Base-by-base conservation (phyloP, 1,140 invertebrate species). In the Hetaerina americana region DNA sequence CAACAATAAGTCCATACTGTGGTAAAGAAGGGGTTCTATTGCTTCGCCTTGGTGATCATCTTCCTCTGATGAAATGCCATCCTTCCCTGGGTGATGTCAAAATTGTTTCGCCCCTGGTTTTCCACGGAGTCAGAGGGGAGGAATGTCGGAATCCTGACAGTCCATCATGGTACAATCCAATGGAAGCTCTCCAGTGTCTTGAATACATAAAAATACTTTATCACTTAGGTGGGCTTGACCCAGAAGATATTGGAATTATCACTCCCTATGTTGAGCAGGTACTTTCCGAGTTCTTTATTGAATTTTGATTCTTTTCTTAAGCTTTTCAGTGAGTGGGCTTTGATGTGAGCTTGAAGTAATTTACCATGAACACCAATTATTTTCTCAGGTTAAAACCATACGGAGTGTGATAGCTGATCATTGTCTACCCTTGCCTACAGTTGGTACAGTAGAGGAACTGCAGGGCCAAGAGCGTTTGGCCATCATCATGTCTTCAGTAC, bases 391-490 rank as follows among this genome's bases (percentile, higher is more conserved):
- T 3, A 57, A 57, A 57, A 57, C 40, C 15, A 5, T 57, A 57
- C 15, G 40, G 22, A 57, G 22, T 57, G 3, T 57, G 40, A 2
- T 57, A 18, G 40, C 15, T 1, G 40, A 57, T n/a, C 15, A 57
- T n/a, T 57, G 40, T n/a, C 40, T 57, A 1, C 40, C 40, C 3
- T n/a, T 57, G 40, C 91, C 92, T 2, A 94, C 96, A 86, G 86
- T 97, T 49, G 95, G 94, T 0, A 93, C 92, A 6, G 94, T 97
- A 0, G 96, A 98, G 85, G 95, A 98, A 79, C 98, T 98, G 79
- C 96, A 98, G 82, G 96, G 95, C 5, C 90, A 96, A 82, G 95
- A 98, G 81, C 85, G 89, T 70, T 87, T 89, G 67, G 86, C 94
- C 1, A 93, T 98, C 40, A 87, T 98, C 0, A 83, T 98, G 66